phyloP scores from a whole-genome alignment of 2,113 vertebrate species.

The Pungitius pungitius region DNA sequence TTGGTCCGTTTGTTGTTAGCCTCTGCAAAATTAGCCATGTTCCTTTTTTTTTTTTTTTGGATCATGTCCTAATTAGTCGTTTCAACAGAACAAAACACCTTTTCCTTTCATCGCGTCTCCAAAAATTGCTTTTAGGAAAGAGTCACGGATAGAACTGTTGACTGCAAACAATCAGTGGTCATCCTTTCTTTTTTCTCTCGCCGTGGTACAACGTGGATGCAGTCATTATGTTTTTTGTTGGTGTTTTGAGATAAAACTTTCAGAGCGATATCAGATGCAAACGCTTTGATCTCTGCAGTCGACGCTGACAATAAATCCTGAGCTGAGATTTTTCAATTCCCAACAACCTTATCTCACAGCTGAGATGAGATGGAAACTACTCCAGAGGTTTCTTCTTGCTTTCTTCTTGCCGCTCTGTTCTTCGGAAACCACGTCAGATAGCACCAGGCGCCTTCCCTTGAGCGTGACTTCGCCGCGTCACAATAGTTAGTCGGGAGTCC shows the following conservation, averaged over 20 bases:
- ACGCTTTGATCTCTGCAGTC: slow-evolving; percentile 15
- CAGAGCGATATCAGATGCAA: background rate
- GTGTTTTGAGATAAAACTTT: slow-evolving; percentile 16
- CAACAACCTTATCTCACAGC: slow-evolving; percentile 11
- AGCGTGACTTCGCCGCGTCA: background rate
- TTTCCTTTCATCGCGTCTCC: slow-evolving; percentile 5
- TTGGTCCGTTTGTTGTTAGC: slow-evolving; percentile 40
- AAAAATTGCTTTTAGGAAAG: background rate
- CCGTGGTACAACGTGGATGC: background rate
- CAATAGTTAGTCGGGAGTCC: background rate
- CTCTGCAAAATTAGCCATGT: slow-evolving; percentile 29
- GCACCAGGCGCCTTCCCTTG: slow-evolving; percentile 16
- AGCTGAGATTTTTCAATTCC: slow-evolving; percentile 37
- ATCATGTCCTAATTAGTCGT: slow-evolving; percentile 40
- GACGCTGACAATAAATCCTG: slow-evolving; percentile 14
- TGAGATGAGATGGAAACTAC: slow-evolving; percentile 24
- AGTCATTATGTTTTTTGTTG: background rate
- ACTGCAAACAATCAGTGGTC: background rate
- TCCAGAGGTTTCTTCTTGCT: slow-evolving; percentile 18
- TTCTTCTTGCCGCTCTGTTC: slow-evolving; percentile 22
- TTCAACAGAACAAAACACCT: slow-evolving; percentile 19
- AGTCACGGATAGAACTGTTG: background rate
- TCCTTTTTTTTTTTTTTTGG: too few relatives aligned
- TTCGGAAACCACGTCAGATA: slow-evolving; percentile 6
- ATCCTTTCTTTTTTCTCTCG: background rate